A percentile compares a stretch with the other conserved stretches of the same genome.
These are phyloP conservation scores for Leucosticte australis DNA, from an alignment of 2,113 vertebrate genomes.

Conservation along the genomic window DNA sequence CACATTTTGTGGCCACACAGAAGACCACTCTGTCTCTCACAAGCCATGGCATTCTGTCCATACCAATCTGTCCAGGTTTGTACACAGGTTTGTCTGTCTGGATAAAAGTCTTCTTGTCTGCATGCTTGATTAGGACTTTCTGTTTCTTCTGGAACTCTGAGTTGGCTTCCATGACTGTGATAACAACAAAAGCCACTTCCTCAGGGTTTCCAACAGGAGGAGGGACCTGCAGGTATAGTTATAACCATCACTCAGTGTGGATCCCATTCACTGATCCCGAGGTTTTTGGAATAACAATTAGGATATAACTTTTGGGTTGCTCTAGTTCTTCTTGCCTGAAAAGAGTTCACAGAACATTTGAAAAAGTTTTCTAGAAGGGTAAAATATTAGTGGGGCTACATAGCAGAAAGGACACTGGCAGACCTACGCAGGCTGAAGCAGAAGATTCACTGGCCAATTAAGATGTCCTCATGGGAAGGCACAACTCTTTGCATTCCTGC, in stretches of 20 bases:
- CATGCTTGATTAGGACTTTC: slow-evolving; percentile 35
- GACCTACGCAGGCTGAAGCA: not conserved
- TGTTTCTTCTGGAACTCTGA: slow-evolving; percentile 49
- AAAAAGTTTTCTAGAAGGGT: not conserved
- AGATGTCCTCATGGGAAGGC: not conserved
- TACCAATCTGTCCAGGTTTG: slow-evolving; percentile 59
- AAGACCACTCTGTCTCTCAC: not conserved
- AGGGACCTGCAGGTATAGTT: slow-evolving; percentile 39
- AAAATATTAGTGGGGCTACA: not conserved
- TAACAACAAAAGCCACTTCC: slow-evolving; percentile 51
- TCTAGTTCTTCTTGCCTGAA: not conserved
- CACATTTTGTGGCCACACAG: not conserved
- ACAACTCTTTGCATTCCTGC: not conserved
- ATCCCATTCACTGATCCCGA: not conserved
- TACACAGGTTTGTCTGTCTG: slow-evolving; percentile 66
- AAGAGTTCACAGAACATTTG: not conserved
- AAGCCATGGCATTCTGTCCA: not conserved
- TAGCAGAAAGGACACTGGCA: not conserved
- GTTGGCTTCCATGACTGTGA: slow-evolving; percentile 6
- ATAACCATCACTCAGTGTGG: not conserved
- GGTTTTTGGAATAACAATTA: not conserved
- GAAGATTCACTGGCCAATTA: not conserved
- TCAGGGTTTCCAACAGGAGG: not conserved
- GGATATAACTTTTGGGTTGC: not conserved
- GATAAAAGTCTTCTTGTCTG: slow-evolving; percentile 45